These are phyloP conservation scores for Gambusia affinis DNA, from an alignment of 2,113 vertebrate genomes.

Conservation along the genomic window DNA sequence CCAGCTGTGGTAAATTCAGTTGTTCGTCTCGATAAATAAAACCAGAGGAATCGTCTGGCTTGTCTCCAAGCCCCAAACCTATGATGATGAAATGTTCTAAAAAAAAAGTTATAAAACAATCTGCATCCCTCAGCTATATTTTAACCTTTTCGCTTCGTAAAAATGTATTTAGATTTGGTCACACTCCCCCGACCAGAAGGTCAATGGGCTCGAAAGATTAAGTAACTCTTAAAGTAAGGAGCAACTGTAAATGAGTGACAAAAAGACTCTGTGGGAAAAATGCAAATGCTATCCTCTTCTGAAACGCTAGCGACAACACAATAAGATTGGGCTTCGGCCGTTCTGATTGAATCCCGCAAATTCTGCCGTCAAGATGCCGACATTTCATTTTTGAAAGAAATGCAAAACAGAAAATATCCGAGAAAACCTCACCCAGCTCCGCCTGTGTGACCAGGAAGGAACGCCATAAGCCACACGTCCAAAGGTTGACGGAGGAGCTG, in stretches of 20 bases:
- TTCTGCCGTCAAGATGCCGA: not conserved
- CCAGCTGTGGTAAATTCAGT: no score
- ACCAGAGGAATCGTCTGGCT: no score
- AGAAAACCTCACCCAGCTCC: no score
- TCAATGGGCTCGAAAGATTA: not conserved
- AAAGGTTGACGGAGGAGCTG: conserved; percentile 14
- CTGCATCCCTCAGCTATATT: not conserved
- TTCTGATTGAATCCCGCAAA: not conserved
- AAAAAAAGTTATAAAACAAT: no score
- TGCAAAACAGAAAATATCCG: not conserved
- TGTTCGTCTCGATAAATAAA: no score
- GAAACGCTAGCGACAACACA: no score
- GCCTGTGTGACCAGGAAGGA: not conserved
- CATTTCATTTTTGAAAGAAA: not conserved
- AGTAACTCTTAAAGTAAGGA: not conserved
- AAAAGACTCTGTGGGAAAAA: not conserved
- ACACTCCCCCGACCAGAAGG: not conserved
- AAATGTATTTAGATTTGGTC: not conserved
- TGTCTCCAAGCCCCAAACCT: no score
- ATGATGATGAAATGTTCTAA: no score
- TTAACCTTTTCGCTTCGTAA: not conserved
- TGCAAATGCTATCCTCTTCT: not conserved
- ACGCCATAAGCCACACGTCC: not conserved
- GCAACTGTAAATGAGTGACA: not conserved
- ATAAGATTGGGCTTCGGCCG: not conserved